Conservation (phyloP, 1,140 invertebrate genomes). For the Metopolophium dirhodum region DNA sequence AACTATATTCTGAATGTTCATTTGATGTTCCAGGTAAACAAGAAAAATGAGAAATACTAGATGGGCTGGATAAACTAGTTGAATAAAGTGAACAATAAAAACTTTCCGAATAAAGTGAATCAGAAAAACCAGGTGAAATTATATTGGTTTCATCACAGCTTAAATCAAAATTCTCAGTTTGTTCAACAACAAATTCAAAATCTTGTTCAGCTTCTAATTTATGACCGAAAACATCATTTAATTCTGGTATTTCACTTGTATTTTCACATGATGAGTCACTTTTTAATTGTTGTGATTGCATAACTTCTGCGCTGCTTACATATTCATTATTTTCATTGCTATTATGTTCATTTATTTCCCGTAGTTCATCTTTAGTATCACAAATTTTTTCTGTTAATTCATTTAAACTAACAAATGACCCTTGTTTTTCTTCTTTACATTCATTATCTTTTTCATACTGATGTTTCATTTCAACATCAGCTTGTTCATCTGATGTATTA, state of each 20-base stretch:
- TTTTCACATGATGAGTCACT: not conserved
- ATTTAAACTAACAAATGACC: not conserved
- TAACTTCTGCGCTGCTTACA: not conserved
- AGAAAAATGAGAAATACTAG: not conserved
- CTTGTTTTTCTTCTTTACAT: not conserved
- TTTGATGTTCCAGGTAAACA: not conserved
- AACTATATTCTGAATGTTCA: not conserved
- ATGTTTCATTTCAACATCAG: not conserved
- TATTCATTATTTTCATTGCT: not conserved
- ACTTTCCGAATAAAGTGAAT: not conserved
- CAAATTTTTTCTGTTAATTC: not conserved
- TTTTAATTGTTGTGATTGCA: not conserved
- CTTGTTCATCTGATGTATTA: not conserved
- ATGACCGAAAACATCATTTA: not conserved
- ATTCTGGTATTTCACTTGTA: not conserved
- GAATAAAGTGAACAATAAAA: not conserved
- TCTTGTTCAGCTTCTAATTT: not conserved
- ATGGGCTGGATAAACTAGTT: not conserved
- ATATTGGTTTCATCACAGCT: not conserved
- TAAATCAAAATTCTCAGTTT: not conserved
- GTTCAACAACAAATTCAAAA: not conserved
- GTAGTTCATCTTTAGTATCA: not conserved
- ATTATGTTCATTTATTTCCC: not conserved
- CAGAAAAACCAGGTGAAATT: not conserved
- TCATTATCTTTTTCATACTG: not conserved